A percentile compares a stretch with the other conserved stretches of the same genome.
Conservation (phyloP, 1,140 invertebrate genomes). For the Onthophagus taurus region DNA sequence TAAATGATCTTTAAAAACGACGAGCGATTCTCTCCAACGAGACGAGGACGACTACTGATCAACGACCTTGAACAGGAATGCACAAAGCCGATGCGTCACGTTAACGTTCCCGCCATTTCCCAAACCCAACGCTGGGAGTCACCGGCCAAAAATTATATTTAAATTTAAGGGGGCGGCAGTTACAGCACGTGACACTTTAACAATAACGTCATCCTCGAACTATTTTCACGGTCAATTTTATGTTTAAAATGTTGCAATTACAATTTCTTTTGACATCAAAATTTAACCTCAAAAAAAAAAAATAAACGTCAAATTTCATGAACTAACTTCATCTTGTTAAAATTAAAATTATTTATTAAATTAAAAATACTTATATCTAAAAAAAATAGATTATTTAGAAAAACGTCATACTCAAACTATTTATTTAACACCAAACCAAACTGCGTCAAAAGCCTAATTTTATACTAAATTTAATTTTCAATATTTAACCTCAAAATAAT, state of each 20-base stretch:
- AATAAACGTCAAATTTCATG: neutral
- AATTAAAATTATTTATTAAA: too few relatives aligned
- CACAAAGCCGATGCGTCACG: neutral
- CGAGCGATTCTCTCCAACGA: neutral
- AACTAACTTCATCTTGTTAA: neutral
- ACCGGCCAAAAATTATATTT: neutral
- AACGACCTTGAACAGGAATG: neutral
- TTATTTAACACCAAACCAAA: neutral
- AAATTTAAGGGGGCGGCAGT: slow-evolving; percentile 7
- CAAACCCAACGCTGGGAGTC: neutral
- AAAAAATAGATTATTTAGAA: too few relatives aligned
- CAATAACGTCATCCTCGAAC: too few relatives aligned
- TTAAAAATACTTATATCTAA: too few relatives aligned
- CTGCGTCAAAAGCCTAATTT: slow-evolving; percentile 2
- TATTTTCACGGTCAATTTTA: too few relatives aligned
- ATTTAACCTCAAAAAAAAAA: neutral
- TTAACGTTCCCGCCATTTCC: slow-evolving; percentile 6
- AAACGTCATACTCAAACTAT: too few relatives aligned
- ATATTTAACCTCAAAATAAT: neutral
- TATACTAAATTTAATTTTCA: slow-evolving; percentile 3
- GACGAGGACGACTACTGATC: neutral
- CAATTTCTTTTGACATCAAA: slow-evolving; percentile 9
- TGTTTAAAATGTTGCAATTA: too few relatives aligned
- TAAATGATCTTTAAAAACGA: slow-evolving; percentile 2
- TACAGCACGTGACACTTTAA: slow-evolving; percentile 7